Evolutionary conservation across 2,888 invertebrate species (phyloP).

Genomic region (Girardia tigrina): DNA sequence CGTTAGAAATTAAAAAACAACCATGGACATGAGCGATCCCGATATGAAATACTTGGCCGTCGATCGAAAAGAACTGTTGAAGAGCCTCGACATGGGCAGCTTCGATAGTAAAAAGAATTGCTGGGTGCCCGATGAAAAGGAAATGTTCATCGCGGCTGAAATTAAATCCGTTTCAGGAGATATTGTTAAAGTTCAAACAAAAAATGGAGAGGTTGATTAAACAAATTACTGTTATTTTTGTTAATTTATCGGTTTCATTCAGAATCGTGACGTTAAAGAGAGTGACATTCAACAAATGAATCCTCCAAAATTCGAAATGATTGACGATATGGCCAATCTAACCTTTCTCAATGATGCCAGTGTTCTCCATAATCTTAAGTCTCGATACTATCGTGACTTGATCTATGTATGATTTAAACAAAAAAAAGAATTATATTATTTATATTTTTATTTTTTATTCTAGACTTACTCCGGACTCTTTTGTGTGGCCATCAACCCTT

Average conservation of each 20-base stretch:
- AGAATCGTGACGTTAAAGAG: slow-evolving; percentile 52
- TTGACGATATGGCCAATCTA: slow-evolving; percentile 49
- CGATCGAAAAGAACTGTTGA: slow-evolving; percentile 32
- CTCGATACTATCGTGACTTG: slow-evolving; percentile 42
- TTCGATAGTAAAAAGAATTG: slow-evolving; percentile 89
- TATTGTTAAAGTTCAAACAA: slow-evolving; percentile 17
- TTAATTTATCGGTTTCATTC: slow-evolving; percentile 54
- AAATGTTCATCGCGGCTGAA: slow-evolving; percentile 88
- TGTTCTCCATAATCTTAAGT: slow-evolving; percentile 45
- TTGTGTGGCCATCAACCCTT: slow-evolving; percentile 99
- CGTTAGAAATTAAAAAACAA: background rate
- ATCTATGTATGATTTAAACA: slow-evolving; percentile 45
- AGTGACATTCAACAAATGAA: slow-evolving; percentile 48
- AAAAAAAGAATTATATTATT: background rate
- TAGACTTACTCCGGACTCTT: slow-evolving; percentile 99
- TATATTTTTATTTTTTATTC: background rate
- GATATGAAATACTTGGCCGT: slow-evolving; percentile 33
- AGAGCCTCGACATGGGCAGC: slow-evolving; percentile 26
- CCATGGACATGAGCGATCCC: slow-evolving; percentile 18
- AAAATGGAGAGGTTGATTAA: background rate
- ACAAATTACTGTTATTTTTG: slow-evolving; percentile 44
- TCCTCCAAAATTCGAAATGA: slow-evolving; percentile 49
- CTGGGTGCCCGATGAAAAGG: slow-evolving; percentile 96
- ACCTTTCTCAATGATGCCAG: slow-evolving; percentile 50
- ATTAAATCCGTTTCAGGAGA: slow-evolving; percentile 60